Base-by-base conservation (phyloP, 2,888 invertebrate species). In the Zhengitettix transpicula region DNA sequence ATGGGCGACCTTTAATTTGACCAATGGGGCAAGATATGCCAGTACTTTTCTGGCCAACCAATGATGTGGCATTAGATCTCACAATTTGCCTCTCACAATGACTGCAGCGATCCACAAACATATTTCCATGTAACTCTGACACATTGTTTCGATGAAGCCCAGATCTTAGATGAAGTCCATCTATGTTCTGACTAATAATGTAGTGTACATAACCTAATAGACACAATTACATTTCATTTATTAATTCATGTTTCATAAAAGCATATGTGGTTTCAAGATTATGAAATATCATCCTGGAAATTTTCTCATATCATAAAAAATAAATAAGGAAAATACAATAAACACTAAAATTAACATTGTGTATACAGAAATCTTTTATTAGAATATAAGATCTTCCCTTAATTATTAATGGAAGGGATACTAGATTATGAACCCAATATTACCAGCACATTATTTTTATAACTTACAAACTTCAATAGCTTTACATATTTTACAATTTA, bases 41-140 rank as follows among this genome's bases (percentile, higher is more conserved):
- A 1, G 87, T 78, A 70, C 82, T 82, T 40, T 84, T 83, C 58
- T 83, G 81, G 0, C 91, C 91, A 1, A 96, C 93, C 40, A 90
- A 89, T 64, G 84, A 81, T 0, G 89, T 85, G 7, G 92, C 86
- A 52, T 78, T 75, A 58, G 78, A 77, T 52, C 91, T 79, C 40
- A 93, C 82, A 76, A 87, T 94, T 72, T 91, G 87, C 64, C 91
- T 90, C 67, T 87, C 85, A 75, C 99, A 99, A 67, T 84, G 80
- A 70, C 85, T 84, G 71, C 99, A 99, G 70, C 94, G 87, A 71
- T 96, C 95, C 42, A 90, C 80, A 75, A 95, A 99, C 88, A 99
- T 96, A 73, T 99, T 97, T 1, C 99, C 99, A 77, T 99, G 99
- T 55, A 99, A 77, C 74, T 99, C 98, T 11, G 96, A 84, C 63